Evolutionary conservation across 1,140 invertebrate genomes (phyloP), one percentile per base, ranked within the genome.

Genomic region (Diploscapter pachys): DNA sequence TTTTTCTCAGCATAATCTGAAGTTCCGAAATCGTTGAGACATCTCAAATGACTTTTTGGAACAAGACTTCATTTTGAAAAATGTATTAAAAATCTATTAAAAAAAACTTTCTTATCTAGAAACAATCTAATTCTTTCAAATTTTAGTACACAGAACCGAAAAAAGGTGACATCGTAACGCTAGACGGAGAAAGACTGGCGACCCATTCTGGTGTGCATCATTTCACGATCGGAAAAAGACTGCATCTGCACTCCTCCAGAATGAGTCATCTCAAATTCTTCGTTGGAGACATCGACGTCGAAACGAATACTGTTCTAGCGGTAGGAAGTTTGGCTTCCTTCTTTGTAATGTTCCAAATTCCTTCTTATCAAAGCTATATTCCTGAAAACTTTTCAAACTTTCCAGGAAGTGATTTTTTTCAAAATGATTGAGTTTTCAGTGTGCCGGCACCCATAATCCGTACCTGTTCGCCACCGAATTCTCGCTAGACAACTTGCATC

Each of bases 161-260:
- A 80, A 89, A 89, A 52, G 95, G 95, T 3, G 81, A 89, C 52
- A 94, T 97, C 85, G 88, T 97, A 72, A 91, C 96, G 84, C 92
- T 94, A 67, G 92, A 89, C 64, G 91, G 91, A 2, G 80, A 88
- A 82, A 83, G 89, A 4, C 87, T 97, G 50, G 93, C 93, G n/a
- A 84, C 88, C 68, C 95, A 98, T 86, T 87, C 89, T 77, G 95
- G 95, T 72, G 81, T 83, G 48, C 78, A 84, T 70, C 69, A 80
- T 65, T 81, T 77, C 63, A 82, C 78, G n/a, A 49, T 84, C 52
- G 83, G 81, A 8, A 85, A 83, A 78, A 59, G 81, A 52, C 57
- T 84, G n/a, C 65, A 55, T 52, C 52, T 82, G 11, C 6, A 55
- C 4, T 71, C 65, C 11, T 31, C 31, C 31, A 31, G 31, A 31